Evolutionary conservation across 2,113 vertebrate genomes (phyloP), one percentile per base, ranked within the genome.

Genomic region (Xenopus borealis): DNA sequence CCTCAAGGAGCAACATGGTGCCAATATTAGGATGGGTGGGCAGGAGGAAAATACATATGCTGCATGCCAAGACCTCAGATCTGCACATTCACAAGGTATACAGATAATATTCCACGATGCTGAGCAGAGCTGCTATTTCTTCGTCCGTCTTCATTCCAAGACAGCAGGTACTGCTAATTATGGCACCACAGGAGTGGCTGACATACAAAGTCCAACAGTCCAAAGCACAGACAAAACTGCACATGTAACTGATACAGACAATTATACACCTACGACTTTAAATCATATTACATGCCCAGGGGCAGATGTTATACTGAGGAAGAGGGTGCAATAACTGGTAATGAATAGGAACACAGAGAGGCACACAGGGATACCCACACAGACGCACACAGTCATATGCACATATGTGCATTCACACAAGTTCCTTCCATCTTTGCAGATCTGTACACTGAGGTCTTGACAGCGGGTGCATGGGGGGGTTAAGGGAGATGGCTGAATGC

Each of bases 271-370:
- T 69, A 58, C 68, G 45, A 75, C 65, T 67, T 57, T 13, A 55
- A 33, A 65, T 23, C n/a, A 59, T 50, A 55, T 68, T 45, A 72
- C 64, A 55, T 27, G 66, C 61, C 73, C 66, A 58, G 73, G 73
- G 73, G 66, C 23, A 52, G 55, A 4, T 12, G 66, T 46, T 40
- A 75, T 52, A 52, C 13, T 55, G 52, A 69, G 52, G 62, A 61
- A 17, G 7, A 45, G 45, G 16, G 13, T 45, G 63, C 14, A 47
- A 55, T 69, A 63, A 53, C 59, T 66, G 53, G 45, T 61, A 76
- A 30, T 69, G 73, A 17, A 9, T 55, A 44, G 30, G 59, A n/a
- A 57, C 66, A 69, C 73, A 62, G 17, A 68, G 55, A 23, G 1
- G 18, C 45, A 52, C 57, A 27, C 74, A 27, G 47, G 33, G 33